Evolutionary conservation across 2,888 invertebrate species (phyloP).

Genomic region (Tromatobia lineatoria): DNA sequence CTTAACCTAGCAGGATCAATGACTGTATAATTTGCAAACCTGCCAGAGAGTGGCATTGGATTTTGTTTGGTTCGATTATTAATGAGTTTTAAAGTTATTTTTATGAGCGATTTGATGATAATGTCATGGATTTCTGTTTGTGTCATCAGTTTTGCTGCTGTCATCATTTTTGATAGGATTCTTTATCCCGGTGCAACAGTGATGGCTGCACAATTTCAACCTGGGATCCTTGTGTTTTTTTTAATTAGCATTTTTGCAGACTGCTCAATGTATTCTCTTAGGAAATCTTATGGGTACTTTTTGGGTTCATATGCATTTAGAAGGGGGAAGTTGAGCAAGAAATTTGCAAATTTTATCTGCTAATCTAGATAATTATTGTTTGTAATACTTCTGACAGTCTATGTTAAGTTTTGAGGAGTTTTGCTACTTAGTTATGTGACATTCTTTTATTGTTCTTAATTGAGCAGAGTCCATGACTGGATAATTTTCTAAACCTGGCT

Average conservation of each 20-base stretch:
- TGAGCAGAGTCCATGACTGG: conserved; percentile 52
- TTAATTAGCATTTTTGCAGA: background rate
- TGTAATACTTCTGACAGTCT: too few relatives aligned
- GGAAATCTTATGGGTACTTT: background rate
- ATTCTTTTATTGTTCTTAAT: conserved; percentile 64
- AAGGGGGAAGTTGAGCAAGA: background rate
- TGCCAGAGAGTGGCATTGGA: background rate
- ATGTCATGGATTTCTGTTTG: background rate
- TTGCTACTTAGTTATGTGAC: background rate
- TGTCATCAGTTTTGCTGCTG: background rate
- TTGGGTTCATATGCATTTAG: background rate
- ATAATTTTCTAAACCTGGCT: too few relatives aligned
- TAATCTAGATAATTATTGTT: too few relatives aligned
- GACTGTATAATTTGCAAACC: conserved; percentile 14
- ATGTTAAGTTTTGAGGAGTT: background rate
- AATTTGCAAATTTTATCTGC: background rate
- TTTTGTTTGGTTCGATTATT: background rate
- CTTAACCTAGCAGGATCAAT: conserved; percentile 66
- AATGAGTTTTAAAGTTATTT: conserved; percentile 8
- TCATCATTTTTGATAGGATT: background rate
- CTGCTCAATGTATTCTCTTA: background rate
- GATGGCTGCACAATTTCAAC: background rate
- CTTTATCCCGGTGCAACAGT: background rate
- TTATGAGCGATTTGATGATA: background rate
- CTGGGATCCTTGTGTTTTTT: background rate